Percentiles rank a stretch among this genome's conserved stretches.
Evolutionary conservation across 2,113 vertebrate genomes (phyloP).

Genomic region (Triplophysa dalaica): DNA sequence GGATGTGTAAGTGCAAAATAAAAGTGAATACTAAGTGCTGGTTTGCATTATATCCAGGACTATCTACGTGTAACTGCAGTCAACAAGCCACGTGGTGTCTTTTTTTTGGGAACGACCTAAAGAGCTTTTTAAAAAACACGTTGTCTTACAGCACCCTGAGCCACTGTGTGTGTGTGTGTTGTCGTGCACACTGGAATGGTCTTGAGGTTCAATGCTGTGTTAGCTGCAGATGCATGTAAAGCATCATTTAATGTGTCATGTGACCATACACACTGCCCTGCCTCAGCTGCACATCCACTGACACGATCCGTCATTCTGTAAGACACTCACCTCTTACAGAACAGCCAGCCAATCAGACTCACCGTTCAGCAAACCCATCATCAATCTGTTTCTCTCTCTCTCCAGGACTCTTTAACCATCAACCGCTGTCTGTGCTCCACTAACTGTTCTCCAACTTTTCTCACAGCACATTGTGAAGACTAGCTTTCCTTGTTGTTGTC

Average conservation of each 20-base stretch:
- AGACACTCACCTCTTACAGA: constrained; percentile 71
- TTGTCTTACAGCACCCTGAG: constrained; percentile 33
- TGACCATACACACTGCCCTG: constrained; percentile 51
- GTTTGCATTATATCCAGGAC: constrained; percentile 21
- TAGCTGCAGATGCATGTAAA: constrained; percentile 55
- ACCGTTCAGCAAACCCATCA: constrained; percentile 50
- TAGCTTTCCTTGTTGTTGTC: constrained; percentile 19
- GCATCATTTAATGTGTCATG: constrained; percentile 53
- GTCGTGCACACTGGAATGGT: constrained; percentile 20
- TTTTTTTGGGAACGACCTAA: constrained; percentile 44
- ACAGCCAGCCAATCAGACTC: constrained; percentile 54
- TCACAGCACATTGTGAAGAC: constrained; percentile 74
- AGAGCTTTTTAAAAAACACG: constrained; percentile 22
- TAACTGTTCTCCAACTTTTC: constrained; percentile 82
- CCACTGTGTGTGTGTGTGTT: neutral
- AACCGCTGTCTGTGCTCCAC: constrained; percentile 74
- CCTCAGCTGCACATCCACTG: constrained; percentile 50
- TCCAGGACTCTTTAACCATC: constrained; percentile 76
- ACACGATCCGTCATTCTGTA: constrained; percentile 68
- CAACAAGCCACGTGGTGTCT: constrained; percentile 27
- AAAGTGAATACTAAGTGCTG: constrained; percentile 5
- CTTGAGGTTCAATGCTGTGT: constrained; percentile 37
- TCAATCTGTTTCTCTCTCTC: constrained; percentile 53
- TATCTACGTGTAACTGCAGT: neutral
- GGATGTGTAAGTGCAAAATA: constrained; percentile 1